A percentile compares a stretch with the other conserved stretches of the same genome.
These are phyloP conservation scores for Argopecten irradians DNA, from an alignment of 1,140 invertebrate species.

Conservation along the genomic window DNA sequence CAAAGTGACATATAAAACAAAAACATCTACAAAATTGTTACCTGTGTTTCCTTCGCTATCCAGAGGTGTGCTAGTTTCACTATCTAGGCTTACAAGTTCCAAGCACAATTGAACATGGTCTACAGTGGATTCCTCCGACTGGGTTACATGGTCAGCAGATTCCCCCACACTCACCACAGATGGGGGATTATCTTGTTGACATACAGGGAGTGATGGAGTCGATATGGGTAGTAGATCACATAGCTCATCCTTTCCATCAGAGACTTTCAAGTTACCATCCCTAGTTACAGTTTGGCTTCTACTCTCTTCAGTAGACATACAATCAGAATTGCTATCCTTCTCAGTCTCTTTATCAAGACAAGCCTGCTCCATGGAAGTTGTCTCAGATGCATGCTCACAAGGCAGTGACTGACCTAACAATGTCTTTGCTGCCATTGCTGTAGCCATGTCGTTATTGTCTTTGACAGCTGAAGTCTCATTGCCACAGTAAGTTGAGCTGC, in stretches of 20 bases:
- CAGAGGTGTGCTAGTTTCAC: not conserved
- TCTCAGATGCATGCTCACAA: not conserved
- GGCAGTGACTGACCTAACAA: not conserved
- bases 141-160: not conserved
- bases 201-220: not conserved
- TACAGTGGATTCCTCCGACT: not conserved
- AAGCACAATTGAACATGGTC: not conserved
- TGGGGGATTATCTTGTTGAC: not conserved
- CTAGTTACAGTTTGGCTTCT: not conserved
- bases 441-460: not conserved
- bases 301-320: not conserved
- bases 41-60: not conserved
- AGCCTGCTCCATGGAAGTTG: not conserved
- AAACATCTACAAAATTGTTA: not conserved
- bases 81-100: not conserved
- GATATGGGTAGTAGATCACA: not conserved
- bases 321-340: not conserved
- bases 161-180: not conserved
- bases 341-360: not conserved
- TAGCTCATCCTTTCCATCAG: not conserved
- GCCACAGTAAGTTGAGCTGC: not conserved
- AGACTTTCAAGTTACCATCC: not conserved
- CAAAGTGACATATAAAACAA: not conserved
- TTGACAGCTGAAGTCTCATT: not conserved
- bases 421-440: not conserved